Base-by-base conservation (phyloP, 2,797 vertebrate species). In the Gallinago solitaria region DNA sequence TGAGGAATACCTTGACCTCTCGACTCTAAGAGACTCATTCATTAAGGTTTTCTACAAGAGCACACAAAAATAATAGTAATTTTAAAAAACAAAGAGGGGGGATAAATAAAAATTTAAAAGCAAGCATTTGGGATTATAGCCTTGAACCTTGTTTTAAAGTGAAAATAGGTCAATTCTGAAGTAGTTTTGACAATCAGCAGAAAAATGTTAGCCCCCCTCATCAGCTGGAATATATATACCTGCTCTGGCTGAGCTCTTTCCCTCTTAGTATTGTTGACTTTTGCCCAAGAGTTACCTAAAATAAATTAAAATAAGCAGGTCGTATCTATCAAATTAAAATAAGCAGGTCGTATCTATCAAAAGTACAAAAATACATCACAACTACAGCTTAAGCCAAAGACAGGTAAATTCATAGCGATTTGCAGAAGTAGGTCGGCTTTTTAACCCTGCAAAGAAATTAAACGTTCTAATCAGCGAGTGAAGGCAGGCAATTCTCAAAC, bases 41-140 rank as follows among this genome's bases (percentile, higher is more conserved):
- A 19, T 51, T 39, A 48, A 41, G 7, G 24, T 51, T 87, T 94
- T 67, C 35, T 74, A 48, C 32, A 59, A 6, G 4, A 9, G 61
- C 16, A 41, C 9, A 48, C 7, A 77, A 73, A 75, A 69, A 71
- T 33, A 30, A 39, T 2, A 50, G 7, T 11, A 43, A 43, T 24
- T 50, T 28, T 33, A 16, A 27, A 7, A 28, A 47, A 2, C 3
- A 4, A 2, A 5, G 13, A 4, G 1, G 8, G 3, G 14, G 7
- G 27, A 5, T 18, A 71, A 83, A 79, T 27, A 67, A 43, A 32
- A 37, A 12, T 37, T 10, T 54, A 71, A 73, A 1, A 37, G 9
- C 8, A 80, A 87, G 18, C 16, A 68, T 18, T 47, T 10, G 63
- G 53, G 17, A 28, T 23, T 56, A 10, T 18, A 50, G 6, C 59